Evolutionary conservation across 2,797 vertebrate species (phyloP), one percentile per base, ranked within the genome.

Genomic region (Cryptoprocta ferox): DNA sequence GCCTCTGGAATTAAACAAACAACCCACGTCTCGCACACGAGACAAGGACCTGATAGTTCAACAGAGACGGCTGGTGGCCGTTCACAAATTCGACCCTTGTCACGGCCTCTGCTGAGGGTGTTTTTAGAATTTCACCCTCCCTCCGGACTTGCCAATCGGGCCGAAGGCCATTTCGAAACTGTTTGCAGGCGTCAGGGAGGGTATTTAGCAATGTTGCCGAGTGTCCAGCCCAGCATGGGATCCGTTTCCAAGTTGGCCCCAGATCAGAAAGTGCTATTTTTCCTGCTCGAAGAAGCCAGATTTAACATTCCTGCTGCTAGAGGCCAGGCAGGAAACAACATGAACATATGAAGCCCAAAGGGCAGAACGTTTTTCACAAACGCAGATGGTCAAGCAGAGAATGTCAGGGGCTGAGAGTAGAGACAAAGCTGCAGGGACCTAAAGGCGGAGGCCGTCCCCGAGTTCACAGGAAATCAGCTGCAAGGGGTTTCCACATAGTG

Each of bases 401-500:
- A 1, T 0, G 2, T 8, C 2, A 18, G 28, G 39, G 30, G 28
- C 28, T 26, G 28, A 45, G 56, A 16, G 6, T 1, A 39, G 37
- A 75, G 39, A 32, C 39, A 30, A 45, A 35, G 39, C 19, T 63
- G 24, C 56, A 15, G 5, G 50, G 9, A 12, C 12, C 10, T 3
- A 39, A 8, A 56, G 63, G 50, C 24, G 12, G 45, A 90, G 48
- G 13, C 35, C 19, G 3, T 6, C 37, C 75, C 76, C 8, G 18
- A 28, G 66, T 48, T 11, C 39, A 3, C 4, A 0, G 71, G 68
- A 39, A 45, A 37, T 39, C 2, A 18, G 68, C 32, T 9, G 18
- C 10, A 13, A 32, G 66, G 45, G 30, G 32, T 45, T 42, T 13
- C 14, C 53, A 3, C 59, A 5, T 37, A 2, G 2, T 24, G 39